A percentile compares a stretch with the other conserved stretches of the same genome.
Conservation (phyloP, 2,797 vertebrate genomes). For the Coracias cyanogaster region DNA sequence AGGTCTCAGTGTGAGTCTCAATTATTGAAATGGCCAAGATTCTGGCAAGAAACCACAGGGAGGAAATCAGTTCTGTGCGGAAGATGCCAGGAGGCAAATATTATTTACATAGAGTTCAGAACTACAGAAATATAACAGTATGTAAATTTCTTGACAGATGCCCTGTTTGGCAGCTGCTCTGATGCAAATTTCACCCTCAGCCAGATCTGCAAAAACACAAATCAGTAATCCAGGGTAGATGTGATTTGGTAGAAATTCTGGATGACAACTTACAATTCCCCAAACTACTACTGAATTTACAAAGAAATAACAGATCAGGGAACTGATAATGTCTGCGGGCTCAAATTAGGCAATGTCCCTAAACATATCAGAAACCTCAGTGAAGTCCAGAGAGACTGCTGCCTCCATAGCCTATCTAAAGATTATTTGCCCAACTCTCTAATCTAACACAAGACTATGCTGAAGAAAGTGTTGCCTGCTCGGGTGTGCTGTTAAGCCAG, state of each 20-base stretch:
- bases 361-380: not conserved
- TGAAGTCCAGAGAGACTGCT: not conserved
- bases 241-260: constrained; percentile 50
- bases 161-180: constrained; percentile 68
- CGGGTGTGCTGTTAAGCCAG: not conserved
- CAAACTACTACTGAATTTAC: not conserved
- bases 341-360: not conserved
- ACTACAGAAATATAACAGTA: constrained; percentile 69
- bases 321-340: not conserved
- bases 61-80: constrained; percentile 60
- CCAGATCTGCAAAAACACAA: constrained; percentile 58
- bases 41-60: constrained; percentile 72
- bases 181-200: constrained; percentile 55
- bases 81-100: constrained; percentile 71
- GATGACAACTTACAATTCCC: constrained; percentile 16
- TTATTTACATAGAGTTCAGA: constrained; percentile 67
- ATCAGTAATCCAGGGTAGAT: constrained; percentile 51
- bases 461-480: not conserved
- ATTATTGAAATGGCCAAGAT: constrained; percentile 68
- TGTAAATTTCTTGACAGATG: constrained; percentile 72
- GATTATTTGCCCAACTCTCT: not conserved
- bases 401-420: not conserved
- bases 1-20: constrained; percentile 55
- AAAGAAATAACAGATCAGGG: constrained; percentile 5
- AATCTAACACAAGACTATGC: not conserved